Conservation (phyloP, 2,888 invertebrate species). For the Hirtodrosophila trivittata region DNA sequence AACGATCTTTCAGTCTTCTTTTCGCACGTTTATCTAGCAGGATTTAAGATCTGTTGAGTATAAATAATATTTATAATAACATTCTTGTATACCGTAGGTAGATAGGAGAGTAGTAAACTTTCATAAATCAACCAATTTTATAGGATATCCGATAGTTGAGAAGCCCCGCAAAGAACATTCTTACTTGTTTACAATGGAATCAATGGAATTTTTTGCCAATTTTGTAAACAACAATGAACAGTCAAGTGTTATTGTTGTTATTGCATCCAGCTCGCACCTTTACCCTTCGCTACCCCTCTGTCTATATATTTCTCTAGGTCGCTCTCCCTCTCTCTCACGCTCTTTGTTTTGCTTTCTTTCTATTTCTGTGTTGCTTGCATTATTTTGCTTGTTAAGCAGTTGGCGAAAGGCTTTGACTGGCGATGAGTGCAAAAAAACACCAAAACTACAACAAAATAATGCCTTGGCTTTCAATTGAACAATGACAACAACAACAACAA, state of each 20-base stretch:
- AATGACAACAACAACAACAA: slow-evolving; percentile 47
- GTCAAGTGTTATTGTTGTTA: slow-evolving; percentile 35
- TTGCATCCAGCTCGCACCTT: neutral
- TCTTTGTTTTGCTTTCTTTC: neutral
- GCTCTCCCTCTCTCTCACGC: neutral
- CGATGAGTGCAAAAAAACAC: slow-evolving; percentile 58
- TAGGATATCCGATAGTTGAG: neutral
- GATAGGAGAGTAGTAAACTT: too few relatives aligned
- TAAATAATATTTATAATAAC: too few relatives aligned
- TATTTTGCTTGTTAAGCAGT: slow-evolving; percentile 74
- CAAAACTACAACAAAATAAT: slow-evolving; percentile 53
- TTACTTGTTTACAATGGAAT: slow-evolving; percentile 45
- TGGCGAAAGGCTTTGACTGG: slow-evolving; percentile 66
- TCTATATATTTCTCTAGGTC: neutral
- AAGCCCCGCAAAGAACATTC: too few relatives aligned
- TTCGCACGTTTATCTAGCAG: too few relatives aligned
- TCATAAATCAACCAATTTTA: too few relatives aligned
- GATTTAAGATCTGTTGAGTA: too few relatives aligned
- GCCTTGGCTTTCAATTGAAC: slow-evolving; percentile 77
- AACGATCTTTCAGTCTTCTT: too few relatives aligned
- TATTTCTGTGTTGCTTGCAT: slow-evolving; percentile 46
- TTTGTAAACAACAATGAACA: slow-evolving; percentile 60
- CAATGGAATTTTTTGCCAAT: slow-evolving; percentile 51
- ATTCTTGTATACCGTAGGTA: too few relatives aligned
- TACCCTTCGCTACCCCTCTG: neutral